phyloP scores from a whole-genome alignment of 2,113 vertebrate species.

The Copsychus sechellarum region DNA sequence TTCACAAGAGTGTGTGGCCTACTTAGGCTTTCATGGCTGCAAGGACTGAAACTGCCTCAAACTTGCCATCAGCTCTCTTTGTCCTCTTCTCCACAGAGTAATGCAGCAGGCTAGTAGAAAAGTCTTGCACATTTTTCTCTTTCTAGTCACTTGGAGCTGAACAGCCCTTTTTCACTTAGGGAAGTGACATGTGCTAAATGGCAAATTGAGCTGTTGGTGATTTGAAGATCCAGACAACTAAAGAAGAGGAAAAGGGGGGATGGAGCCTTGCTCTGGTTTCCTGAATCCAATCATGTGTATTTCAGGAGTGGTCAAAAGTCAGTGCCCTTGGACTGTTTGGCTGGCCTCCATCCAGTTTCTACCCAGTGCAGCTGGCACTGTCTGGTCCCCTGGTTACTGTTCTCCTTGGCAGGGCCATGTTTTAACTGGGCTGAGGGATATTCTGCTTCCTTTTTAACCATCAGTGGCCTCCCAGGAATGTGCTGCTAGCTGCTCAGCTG shows the following conservation, averaged over 20 bases:
- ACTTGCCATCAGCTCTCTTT: background rate
- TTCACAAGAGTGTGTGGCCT: constrained; percentile 6
- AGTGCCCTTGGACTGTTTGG: background rate
- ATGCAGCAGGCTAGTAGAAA: background rate
- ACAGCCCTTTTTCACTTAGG: background rate
- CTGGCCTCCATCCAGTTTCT: background rate
- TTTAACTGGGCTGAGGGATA: background rate
- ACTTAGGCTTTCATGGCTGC: background rate
- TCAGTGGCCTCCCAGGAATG: background rate
- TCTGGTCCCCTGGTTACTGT: background rate
- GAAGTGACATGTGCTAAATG: background rate
- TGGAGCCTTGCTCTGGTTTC: background rate
- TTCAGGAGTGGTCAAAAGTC: background rate
- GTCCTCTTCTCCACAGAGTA: background rate
- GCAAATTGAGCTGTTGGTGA: background rate
- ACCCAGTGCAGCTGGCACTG: background rate
- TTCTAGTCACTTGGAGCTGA: background rate
- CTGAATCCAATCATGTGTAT: background rate
- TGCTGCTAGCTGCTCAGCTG: background rate
- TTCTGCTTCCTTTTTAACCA: background rate
- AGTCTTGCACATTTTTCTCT: background rate
- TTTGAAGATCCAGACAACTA: background rate
- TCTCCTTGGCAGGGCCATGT: background rate
- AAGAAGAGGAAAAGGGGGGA: background rate
- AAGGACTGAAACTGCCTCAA: background rate